Evolutionary conservation across 2,888 invertebrate genomes (phyloP), one percentile per base, ranked within the genome.

Genomic region (Ochropleura leucogaster): DNA sequence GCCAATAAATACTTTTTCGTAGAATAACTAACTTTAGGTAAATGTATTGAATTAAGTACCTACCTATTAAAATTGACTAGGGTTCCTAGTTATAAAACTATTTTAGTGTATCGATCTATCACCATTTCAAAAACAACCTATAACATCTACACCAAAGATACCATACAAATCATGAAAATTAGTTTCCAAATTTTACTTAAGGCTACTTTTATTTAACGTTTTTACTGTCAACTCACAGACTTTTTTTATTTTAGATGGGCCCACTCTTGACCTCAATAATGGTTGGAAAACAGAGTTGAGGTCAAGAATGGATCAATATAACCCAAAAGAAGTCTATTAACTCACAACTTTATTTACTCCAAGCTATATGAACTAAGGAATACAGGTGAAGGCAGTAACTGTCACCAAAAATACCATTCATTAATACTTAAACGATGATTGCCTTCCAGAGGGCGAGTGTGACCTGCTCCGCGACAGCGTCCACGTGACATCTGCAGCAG

Each of bases 401-500:
- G 59, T 16, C 8, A 62, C 44, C 3, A 16, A 40, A 49, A 74
- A 57, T 30, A 44, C 10, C 14, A n/a, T 40, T 57, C 14, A 40
- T 40, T 74, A 53, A 60, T 64, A 16, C 10, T 16, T 69, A 12
- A 20, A 20, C n/a, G 10, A 30, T 44, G 42, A 40, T 64, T 79
- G 4, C 16, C 16, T 94, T 95, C 67, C 94, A 96, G 96, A 93
- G 64, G 84, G 94, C 47, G 87, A 89, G 49, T 90, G 94, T 77
- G 95, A 96, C 88, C 90, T 96, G 4, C 96, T 97, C 64, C 96
- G 97, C 7, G 97, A 97, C 91, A 97, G 97, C 85, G 97, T 97
- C 72, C 98, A 98, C 94, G 97, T 98, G 87, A 98, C 98, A 0
- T 98, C 98, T 82, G 98, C 98, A 57, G 98, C 98, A 44, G 97